A percentile compares a stretch with the other conserved stretches of the same genome.
Conservation (phyloP, 2,797 vertebrate genomes). For the Apogon talboti region DNA sequence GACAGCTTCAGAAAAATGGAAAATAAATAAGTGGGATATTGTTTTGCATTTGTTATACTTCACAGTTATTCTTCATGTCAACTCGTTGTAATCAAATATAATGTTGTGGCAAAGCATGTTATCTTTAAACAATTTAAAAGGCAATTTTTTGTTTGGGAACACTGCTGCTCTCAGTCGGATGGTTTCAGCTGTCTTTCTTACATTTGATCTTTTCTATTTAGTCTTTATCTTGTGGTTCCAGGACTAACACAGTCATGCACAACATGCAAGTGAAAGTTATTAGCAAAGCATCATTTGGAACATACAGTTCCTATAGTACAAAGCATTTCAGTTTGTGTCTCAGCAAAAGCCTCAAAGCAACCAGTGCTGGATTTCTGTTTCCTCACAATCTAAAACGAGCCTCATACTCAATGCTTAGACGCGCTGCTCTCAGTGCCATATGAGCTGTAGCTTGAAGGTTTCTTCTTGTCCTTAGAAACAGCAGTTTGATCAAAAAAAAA, state of each 20-base stretch:
- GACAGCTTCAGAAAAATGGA: background rate
- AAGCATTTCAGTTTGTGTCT: background rate
- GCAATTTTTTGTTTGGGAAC: too few species aligned
- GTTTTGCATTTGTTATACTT: background rate
- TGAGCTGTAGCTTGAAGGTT: background rate
- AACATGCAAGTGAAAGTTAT: slow-evolving; percentile 1
- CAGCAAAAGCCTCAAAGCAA: background rate
- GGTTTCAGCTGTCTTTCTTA: too few species aligned
- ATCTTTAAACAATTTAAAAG: background rate
- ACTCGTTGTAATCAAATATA: background rate
- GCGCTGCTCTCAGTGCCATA: background rate
- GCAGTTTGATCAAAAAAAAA: background rate
- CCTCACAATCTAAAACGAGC: background rate
- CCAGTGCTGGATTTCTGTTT: slow-evolving; percentile 2
- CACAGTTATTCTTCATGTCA: background rate
- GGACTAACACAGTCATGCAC: background rate
- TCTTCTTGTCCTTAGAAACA: slow-evolving; percentile 17
- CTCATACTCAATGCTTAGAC: background rate
- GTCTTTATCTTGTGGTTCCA: slow-evolving; percentile 2
- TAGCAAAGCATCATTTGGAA: background rate
- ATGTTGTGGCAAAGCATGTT: background rate
- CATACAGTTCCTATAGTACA: background rate
- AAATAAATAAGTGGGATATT: background rate
- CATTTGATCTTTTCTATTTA: background rate
- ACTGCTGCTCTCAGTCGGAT: background rate